Evolutionary conservation across 2,888 invertebrate genomes (phyloP), one percentile per base, ranked within the genome.

Genomic region (Pristionchus fissidentatus): DNA sequence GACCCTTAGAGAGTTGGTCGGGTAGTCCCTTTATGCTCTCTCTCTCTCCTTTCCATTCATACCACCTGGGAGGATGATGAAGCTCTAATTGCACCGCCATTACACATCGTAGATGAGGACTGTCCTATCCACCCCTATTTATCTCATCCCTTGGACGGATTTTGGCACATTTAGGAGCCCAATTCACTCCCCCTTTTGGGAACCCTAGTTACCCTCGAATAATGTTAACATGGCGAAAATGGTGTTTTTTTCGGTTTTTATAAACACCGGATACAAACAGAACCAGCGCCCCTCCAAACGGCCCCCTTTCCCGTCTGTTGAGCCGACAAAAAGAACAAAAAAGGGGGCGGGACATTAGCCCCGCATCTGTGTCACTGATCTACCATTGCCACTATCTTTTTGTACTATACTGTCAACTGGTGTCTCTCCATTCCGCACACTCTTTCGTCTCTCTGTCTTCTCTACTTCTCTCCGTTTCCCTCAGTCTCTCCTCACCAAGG

Each of bases 21-120:
- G 70, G n/a, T 7, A 66, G 19, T 29, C 70, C 41, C 15, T 70
- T 70, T 41, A 70, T 29, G 38, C 70, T 3, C 15, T 7, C 43
- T 70, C 26, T 70, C 70, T 3, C 15, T 7, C 43, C 43, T 43
- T 41, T 66, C 19, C 41, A 15, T 70, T 70, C 41, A 70, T 43
- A 70, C 70, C 70, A 70, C 70, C 70, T 70, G 70, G 41, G 70
- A n/a, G 19, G 70, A 70, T 43, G 43, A 70, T 70, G 70, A 70
- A 70, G 70, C 70, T 70, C 38, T 70, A 70, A 70, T 70, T 70
- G 70, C 43, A 41, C 70, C 70, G 35, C 22, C 70, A 41, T 70
- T 70, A 70, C 70, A 70, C 70, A n/a, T n/a, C n/a, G n/a, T n/a
- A n/a, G n/a, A n/a, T 70, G 26, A 70, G 43, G 70, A 70, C n/a